Conservation (phyloP, 2,113 vertebrate genomes). For the Peromyscus californicus region DNA sequence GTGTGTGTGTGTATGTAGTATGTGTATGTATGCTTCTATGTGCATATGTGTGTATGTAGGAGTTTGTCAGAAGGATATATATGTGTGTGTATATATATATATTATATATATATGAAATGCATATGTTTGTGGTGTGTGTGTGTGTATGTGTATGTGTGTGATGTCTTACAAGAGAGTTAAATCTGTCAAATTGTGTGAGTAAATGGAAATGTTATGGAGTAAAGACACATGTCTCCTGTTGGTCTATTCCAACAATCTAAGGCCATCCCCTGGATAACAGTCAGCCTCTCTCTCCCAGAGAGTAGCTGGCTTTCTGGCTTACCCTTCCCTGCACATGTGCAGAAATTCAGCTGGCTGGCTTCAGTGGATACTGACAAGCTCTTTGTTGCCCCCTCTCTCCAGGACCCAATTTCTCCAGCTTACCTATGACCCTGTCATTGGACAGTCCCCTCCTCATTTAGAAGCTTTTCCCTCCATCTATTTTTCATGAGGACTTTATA, state of each 20-base stretch:
- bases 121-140: neutral
- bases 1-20: neutral
- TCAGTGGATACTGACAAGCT: slow-evolving; percentile 67
- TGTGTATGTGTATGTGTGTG: neutral
- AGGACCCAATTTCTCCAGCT: slow-evolving; percentile 81
- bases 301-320: slow-evolving; percentile 81
- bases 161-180: neutral
- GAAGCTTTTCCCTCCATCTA: slow-evolving; percentile 49
- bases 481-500: slow-evolving; percentile 70
- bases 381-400: slow-evolving; percentile 71
- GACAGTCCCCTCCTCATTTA: slow-evolving; percentile 70
- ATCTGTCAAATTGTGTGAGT: neutral
- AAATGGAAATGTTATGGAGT: slow-evolving; percentile 63
- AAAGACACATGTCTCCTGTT: slow-evolving; percentile 74
- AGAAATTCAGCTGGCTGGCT: slow-evolving; percentile 76
- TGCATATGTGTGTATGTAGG: neutral
- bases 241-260: slow-evolving; percentile 75
- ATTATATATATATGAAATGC: neutral
- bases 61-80: neutral
- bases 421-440: slow-evolving; percentile 81
- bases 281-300: slow-evolving; percentile 78
- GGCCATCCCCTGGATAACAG: slow-evolving; percentile 66
- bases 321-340: neutral
- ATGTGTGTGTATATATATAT: neutral
- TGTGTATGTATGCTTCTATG: neutral